phyloP scores from a whole-genome alignment of 2,113 vertebrate species.

The Caranx ignobilis region DNA sequence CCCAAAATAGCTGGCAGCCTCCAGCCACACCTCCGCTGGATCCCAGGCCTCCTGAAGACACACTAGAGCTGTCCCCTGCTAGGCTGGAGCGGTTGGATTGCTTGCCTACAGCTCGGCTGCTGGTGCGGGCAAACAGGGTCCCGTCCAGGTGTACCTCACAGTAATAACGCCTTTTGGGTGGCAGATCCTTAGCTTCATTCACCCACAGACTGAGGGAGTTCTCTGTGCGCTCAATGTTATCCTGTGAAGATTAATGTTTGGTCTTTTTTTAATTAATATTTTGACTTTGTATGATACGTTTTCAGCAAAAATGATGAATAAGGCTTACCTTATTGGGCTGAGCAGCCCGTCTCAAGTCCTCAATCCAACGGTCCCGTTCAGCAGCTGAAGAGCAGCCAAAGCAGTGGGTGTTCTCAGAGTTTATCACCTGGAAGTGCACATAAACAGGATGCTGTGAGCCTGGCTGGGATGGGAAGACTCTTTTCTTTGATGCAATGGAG shows the following conservation, averaged over 20 bases:
- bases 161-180: slow-evolving; percentile 85
- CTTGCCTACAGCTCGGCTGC: slow-evolving; percentile 79
- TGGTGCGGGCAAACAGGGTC: slow-evolving; percentile 89
- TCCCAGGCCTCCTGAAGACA: slow-evolving; percentile 54
- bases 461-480: background rate
- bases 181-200: slow-evolving; percentile 91
- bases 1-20: slow-evolving; percentile 86
- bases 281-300: background rate
- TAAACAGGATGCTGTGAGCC: slow-evolving; percentile 4
- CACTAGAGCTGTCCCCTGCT: slow-evolving; percentile 67
- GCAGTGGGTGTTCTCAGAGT: slow-evolving; percentile 86
- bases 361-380: slow-evolving; percentile 94
- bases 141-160: slow-evolving; percentile 92
- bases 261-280: background rate
- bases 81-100: slow-evolving; percentile 77
- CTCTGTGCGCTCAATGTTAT: slow-evolving; percentile 90
- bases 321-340: slow-evolving; percentile 92
- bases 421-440: slow-evolving; percentile 86
- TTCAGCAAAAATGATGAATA: background rate
- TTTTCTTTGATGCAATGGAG: background rate
- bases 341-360: slow-evolving; percentile 89
- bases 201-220: slow-evolving; percentile 92
- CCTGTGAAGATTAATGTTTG: slow-evolving; percentile 76
- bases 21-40: slow-evolving; percentile 58
- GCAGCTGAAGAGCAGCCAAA: slow-evolving; percentile 92